These are phyloP conservation scores for Ochotona princeps DNA, from an alignment of 2,113 vertebrate genomes.

Conservation along the genomic window DNA sequence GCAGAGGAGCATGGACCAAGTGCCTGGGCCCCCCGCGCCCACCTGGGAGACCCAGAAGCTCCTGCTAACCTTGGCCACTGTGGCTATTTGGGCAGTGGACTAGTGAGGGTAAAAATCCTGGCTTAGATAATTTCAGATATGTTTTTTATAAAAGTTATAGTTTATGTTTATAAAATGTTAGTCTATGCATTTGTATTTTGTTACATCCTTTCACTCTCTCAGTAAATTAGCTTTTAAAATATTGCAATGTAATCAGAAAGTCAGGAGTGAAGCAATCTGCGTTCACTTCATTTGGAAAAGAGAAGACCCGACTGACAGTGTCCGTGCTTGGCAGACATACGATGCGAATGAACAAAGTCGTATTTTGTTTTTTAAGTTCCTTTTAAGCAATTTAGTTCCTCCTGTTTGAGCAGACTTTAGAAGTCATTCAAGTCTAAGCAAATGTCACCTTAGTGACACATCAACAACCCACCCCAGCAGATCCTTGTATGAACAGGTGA, in stretches of 20 bases:
- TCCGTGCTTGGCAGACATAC: not conserved
- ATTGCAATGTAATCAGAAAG: not conserved
- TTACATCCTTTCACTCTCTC: not conserved
- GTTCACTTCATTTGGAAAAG: not conserved
- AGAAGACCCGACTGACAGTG: too few relatives aligned
- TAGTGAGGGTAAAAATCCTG: too few relatives aligned
- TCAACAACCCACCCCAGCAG: not conserved
- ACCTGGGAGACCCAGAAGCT: too few relatives aligned
- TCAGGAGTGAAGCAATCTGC: not conserved
- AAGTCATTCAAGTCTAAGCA: not conserved
- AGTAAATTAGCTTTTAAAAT: conserved; percentile 22
- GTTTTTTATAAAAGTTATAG: not conserved
- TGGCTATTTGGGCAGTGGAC: too few relatives aligned
- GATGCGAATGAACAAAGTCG: not conserved
- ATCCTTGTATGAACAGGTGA: not conserved
- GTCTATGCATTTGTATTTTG: not conserved
- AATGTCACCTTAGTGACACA: not conserved
- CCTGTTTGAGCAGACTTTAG: conserved; percentile 6
- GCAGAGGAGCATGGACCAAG: too few relatives aligned
- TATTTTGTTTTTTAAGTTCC: not conserved
- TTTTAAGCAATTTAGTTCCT: not conserved
- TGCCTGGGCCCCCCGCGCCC: too few relatives aligned
- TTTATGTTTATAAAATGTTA: conserved; percentile 31
- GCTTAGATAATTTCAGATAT: too few relatives aligned
- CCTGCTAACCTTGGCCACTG: too few relatives aligned